A percentile compares a stretch with the other conserved stretches of the same genome.
These are phyloP conservation scores for Zaprionus capensis DNA, from an alignment of 1,140 invertebrate species.

Conservation along the genomic window DNA sequence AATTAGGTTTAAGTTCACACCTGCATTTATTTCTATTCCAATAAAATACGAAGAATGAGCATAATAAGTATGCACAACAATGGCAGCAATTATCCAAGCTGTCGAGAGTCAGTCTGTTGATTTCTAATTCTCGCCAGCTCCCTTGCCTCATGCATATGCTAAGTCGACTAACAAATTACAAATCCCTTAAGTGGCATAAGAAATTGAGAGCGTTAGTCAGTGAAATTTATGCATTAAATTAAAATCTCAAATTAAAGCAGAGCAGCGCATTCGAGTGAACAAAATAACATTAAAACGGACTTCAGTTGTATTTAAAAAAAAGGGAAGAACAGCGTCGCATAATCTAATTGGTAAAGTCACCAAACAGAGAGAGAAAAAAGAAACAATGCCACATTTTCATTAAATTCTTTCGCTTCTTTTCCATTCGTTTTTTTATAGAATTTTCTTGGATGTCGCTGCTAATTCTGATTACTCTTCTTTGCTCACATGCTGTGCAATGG, in stretches of 20 bases:
- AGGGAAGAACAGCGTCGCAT: not conserved
- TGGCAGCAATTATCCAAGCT: conserved; percentile 29
- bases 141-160: conserved; percentile 11
- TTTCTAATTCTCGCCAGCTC: not conserved
- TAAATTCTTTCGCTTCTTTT: conserved; percentile 5
- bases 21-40: not conserved
- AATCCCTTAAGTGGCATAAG: conserved; percentile 52
- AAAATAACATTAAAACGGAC: conserved; percentile 51
- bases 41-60: not conserved
- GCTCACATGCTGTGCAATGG: not conserved
- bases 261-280: conserved; percentile 36
- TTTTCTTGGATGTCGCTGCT: conserved; percentile 8
- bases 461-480: not conserved
- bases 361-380: not conserved
- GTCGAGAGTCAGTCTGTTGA: not conserved
- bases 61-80: not conserved
- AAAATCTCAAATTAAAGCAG: conserved; percentile 54
- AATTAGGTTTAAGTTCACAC: not conserved
- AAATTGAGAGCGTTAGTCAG: conserved; percentile 40
- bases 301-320: conserved; percentile 30
- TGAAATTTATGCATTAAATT: conserved; percentile 65
- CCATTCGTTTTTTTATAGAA: conserved; percentile 9
- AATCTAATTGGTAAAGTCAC: conserved; percentile 47
- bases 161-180: conserved; percentile 47
- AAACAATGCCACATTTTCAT: conserved; percentile 27